Conservation (phyloP, 2,113 vertebrate genomes). For the Clarias batrachus region DNA sequence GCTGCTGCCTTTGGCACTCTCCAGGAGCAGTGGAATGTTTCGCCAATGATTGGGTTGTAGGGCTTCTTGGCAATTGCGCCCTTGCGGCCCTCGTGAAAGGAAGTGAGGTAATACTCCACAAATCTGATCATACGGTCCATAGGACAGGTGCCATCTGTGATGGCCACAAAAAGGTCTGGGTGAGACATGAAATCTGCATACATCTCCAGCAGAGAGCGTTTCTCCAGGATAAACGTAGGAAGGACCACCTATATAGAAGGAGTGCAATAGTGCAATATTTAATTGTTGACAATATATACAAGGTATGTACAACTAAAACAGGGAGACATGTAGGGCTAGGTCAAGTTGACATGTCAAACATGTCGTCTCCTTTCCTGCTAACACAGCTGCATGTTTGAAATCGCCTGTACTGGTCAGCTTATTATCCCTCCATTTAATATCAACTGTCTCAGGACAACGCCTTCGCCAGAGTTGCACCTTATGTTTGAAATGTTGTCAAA, state of each 20-base stretch:
- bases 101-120: constrained; percentile 98
- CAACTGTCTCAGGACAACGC: background rate
- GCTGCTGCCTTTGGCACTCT: constrained; percentile 69
- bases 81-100: constrained; percentile 96
- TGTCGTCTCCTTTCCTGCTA: background rate
- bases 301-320: background rate
- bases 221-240: constrained; percentile 97
- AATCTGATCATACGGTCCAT: constrained; percentile 96
- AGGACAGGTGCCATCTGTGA: constrained; percentile 78
- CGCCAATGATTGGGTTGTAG: constrained; percentile 97
- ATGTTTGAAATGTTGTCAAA: background rate
- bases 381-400: background rate
- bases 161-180: constrained; percentile 88
- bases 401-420: background rate
- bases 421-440: background rate
- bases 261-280: background rate
- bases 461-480: background rate
- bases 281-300: background rate
- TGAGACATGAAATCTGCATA: constrained; percentile 99
- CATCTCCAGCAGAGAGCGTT: constrained; percentile 96
- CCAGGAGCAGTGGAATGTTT: constrained; percentile 98
- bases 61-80: constrained; percentile 98
- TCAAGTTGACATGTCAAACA: background rate
- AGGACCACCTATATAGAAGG: constrained; percentile 83
- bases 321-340: background rate